Conservation (phyloP, 1,140 invertebrate genomes). For the Probaryconus sp. region DNA sequence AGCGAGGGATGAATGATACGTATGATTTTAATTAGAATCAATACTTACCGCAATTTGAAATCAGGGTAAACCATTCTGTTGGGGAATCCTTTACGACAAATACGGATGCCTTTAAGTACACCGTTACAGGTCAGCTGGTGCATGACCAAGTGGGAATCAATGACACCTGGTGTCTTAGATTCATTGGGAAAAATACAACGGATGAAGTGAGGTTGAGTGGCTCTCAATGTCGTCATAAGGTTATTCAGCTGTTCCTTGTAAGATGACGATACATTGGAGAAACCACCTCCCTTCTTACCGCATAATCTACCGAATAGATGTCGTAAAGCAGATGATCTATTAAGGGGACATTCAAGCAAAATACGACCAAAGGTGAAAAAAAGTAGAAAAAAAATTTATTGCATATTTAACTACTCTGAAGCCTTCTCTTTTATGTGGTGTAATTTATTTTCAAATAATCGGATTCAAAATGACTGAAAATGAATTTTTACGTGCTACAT, state of each 20-base stretch:
- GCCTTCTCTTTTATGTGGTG: no score
- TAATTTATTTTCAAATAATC: no score
- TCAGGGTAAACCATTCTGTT: slow-evolving; percentile 99
- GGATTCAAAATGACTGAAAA: no score
- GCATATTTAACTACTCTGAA: no score
- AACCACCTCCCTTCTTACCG: slow-evolving; percentile 97
- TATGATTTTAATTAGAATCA: no score
- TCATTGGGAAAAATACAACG: slow-evolving; percentile 99
- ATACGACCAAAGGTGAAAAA: no score
- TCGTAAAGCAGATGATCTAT: no score
- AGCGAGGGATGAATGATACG: no score
- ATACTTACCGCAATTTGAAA: slow-evolving; percentile 98
- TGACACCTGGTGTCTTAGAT: slow-evolving; percentile 97
- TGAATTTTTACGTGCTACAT: no score
- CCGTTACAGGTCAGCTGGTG: slow-evolving; percentile 99
- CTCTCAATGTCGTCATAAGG: slow-evolving; percentile 96
- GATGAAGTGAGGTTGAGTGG: slow-evolving; percentile 99
- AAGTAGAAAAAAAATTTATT: no score
- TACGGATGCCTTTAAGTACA: slow-evolving; percentile 99
- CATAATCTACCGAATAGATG: no score
- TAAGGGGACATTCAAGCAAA: no score
- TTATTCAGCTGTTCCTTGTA: slow-evolving; percentile 98
- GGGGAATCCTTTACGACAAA: slow-evolving; percentile 99
- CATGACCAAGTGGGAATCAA: slow-evolving; percentile 99
- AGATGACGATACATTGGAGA: slow-evolving; percentile 96